Base-by-base conservation (phyloP, 2,113 vertebrate genomes). In the Scopus umbretta region DNA sequence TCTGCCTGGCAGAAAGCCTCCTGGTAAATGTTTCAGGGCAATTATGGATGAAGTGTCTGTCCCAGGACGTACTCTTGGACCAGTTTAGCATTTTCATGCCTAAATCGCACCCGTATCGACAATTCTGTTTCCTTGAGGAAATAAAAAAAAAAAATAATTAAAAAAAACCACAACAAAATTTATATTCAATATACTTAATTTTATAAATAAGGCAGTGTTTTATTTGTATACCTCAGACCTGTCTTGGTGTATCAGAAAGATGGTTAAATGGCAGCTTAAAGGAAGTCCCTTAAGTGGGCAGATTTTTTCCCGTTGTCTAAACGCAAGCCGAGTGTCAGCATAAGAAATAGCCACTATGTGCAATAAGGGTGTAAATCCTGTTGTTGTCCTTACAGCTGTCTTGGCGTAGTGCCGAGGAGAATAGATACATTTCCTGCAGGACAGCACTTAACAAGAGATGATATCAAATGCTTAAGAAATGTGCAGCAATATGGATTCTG, bases 401-500 rank as follows among this genome's bases (percentile, higher is more conserved):
- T 22, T 65, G 45, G 30, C 42, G 7, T 29, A 21, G 8, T 56
- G 45, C n/a, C 1, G 1, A 20, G 43, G 53, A 66, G 22, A 65
- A 22, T 3, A 50, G 63, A 25, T 47, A 8, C 0, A 2, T 45
- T 56, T 78, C 18, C 70, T 78, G 36, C 47, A 25, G n/a, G n/a
- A 90, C 36, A 42, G 8, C 10, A 7, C 50, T 84, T 13, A 42
- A 22, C 13, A 22, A 59, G 68, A 67, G 18, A 4, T 52, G 20
- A 12, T 20, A 55, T 67, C 16, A 63, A 58, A 53, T 19, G 2
- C 32, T 38, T 42, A 20, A 65, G 58, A 53, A 70, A 65, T 2
- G 5, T 42, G n/a, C 75, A 45, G 32, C 40, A 21, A 0, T 18
- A 18, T 0, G 2, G 49, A n/a, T 25, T 59, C 29, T 20, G 40